Base-by-base conservation (phyloP, 2,113 vertebrate species). In the Lepus europaeus region DNA sequence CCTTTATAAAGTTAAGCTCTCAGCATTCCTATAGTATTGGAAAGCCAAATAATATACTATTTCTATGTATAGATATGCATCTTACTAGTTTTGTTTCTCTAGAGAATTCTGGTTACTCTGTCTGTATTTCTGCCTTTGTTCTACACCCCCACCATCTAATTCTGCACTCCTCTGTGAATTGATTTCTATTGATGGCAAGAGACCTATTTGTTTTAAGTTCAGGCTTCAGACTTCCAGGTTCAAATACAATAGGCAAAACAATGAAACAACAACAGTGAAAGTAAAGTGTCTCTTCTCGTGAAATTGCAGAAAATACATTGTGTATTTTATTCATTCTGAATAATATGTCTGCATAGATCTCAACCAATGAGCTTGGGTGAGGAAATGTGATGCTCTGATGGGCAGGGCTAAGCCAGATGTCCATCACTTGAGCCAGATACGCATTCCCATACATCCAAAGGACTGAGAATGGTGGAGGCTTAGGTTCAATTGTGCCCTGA, bases 251-350 rank as follows among this genome's bases (percentile, higher is more conserved):
- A 87, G 56, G 36, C 36, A 73, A 80, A 90, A 90, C 45, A 14
- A 59, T 59, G 25, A 68, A 90, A 68, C 2, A 89, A 53, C 49
- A 79, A 6, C 69, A 36, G 16, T 2, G 20, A 81, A 76, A 64
- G 14, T 33, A 88, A 7, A 77, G 9, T 53, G 3, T 0, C 1
- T 23, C 6, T 19, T 93, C 7, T 9, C 29, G n/a, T 90, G 7
- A 87, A 82, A 36, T 33, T 2, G 11, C 22, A 89, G 23, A 29
- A 82, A 93, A 72, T 56, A 16, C 5, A 64, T 22, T 66, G 1
- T 83, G n/a, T 74, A 51, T 82, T 85, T 91, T 73, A 81, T 69
- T 86, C 13, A 86, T 86, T 92, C 49, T 79, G 9, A 51, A 8
- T 73, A 8, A 49, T 78, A 53, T 11, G 2, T 73, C 73, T 25